These are phyloP conservation scores for Melolontha melolontha DNA, from an alignment of 2,888 invertebrate species.

Conservation along the genomic window DNA sequence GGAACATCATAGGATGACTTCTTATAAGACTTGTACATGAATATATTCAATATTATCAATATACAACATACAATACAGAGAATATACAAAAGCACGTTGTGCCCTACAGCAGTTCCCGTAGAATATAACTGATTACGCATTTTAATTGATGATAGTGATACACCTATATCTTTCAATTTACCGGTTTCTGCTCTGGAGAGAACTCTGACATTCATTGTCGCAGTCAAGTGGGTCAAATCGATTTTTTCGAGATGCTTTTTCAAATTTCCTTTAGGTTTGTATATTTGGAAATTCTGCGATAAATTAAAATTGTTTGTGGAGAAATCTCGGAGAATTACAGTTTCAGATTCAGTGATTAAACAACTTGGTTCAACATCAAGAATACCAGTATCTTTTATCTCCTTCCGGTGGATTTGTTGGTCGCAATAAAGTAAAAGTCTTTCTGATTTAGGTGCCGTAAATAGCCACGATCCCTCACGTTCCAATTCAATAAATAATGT, in stretches of 20 bases:
- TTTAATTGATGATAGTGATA: not conserved
- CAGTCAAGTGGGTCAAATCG: not conserved
- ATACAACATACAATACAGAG: not conserved
- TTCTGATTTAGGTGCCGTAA: constrained; percentile 1
- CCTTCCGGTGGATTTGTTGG: not conserved
- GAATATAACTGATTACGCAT: not conserved
- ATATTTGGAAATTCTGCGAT: not conserved
- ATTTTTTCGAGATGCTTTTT: constrained; percentile 9
- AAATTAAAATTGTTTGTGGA: constrained; percentile 14
- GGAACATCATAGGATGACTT: too few relatives aligned
- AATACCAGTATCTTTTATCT: constrained; percentile 13
- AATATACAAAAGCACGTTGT: constrained; percentile 4
- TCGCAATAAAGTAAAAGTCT: not conserved
- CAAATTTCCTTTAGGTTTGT: constrained; percentile 4
- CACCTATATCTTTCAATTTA: constrained; percentile 9
- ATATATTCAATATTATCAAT: too few relatives aligned
- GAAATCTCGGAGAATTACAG: constrained; percentile 1
- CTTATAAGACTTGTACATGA: too few relatives aligned
- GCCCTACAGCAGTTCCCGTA: not conserved
- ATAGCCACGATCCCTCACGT: constrained; percentile 14
- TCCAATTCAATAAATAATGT: constrained; percentile 9
- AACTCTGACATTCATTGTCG: constrained; percentile 11
- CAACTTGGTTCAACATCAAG: constrained; percentile 9
- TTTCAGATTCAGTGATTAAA: not conserved
- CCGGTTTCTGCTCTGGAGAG: constrained; percentile 9